These are phyloP conservation scores for Seira ritae DNA, from an alignment of 2,888 invertebrate species.

Conservation along the genomic window DNA sequence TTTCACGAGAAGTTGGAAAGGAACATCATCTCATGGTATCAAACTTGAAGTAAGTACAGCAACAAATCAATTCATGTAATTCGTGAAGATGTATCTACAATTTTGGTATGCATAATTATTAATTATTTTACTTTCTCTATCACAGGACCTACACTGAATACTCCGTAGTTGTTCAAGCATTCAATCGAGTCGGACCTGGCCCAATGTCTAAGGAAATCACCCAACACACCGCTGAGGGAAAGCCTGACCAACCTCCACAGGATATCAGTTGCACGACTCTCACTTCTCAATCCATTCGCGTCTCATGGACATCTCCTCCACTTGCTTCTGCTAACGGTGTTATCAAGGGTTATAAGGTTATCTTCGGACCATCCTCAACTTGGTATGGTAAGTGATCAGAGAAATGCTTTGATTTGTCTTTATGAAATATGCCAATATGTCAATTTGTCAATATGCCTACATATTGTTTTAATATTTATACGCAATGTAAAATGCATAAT, in stretches of 20 bases:
- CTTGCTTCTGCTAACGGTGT: conserved; percentile 94
- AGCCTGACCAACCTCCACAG: conserved; percentile 85
- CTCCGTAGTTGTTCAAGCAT: conserved; percentile 96
- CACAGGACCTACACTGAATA: no score
- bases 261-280: conserved; percentile 94
- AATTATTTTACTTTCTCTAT: no score
- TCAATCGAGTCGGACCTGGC: conserved; percentile 95
- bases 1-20: conserved; percentile 92
- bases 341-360: conserved; percentile 96
- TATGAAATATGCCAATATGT: no score
- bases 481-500: no score
- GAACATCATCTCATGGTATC: conserved; percentile 90
- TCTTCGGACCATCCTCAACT: conserved; percentile 92
- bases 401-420: no score
- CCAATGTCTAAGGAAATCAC: conserved; percentile 92
- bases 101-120: no score
- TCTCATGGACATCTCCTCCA: conserved; percentile 96
- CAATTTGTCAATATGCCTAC: no score
- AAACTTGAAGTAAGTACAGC: conserved; percentile 84
- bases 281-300: conserved; percentile 94
- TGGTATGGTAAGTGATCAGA: conserved; percentile 89
- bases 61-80: no score
- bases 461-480: not conserved
- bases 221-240: conserved; percentile 96
- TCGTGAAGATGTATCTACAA: no score